Base-by-base conservation (phyloP, 2,113 vertebrate genomes). In the Proterorhinus semilunaris region DNA sequence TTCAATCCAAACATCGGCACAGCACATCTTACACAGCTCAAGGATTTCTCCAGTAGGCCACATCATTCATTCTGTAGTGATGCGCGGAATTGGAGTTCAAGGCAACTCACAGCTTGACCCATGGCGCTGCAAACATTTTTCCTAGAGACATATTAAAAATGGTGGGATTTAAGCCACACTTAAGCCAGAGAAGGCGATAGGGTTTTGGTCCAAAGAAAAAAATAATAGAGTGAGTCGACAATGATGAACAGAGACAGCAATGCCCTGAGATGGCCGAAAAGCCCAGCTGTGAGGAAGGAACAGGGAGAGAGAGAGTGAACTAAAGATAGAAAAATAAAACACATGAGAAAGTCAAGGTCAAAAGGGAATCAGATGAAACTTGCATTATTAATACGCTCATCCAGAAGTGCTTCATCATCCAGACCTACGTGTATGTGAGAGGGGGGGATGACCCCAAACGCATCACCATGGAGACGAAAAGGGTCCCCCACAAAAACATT, bases 361-460 rank as follows among this genome's bases (percentile, higher is more conserved):
- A 78, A 61, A 3, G 8, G 68, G 79, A 71, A 86, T 79, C 74
- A 54, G 15, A 36, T 36, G 27, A 80, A 75, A 8, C 81, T 86
- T 90, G 68, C 55, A 89, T 87, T 87, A 89, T 86, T 90, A 79
- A 90, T 13, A 10, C 49, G 45, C 42, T 73, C 80, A 82, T 86
- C 82, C 89, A 83, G 86, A 90, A 88, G 80, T 65, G 58, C 80
- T 88, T 83, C 85, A 90, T 89, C 86, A 86, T 85, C 82, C 69
- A 21, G 76, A 8, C 58, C 42, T 45, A 63, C 0, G 15, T 15
- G 13, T 7, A 43, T 11, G 67, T 15, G 49, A 42, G 48, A 65
- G 55, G 51, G 50, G n/a, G 66, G 63, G 51, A 13, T 71, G 58
- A 86, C 68, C 79, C 63, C 69, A 66, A 70, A 45, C 54, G 62